Percentiles rank a stretch among this genome's conserved stretches.
These are phyloP conservation scores for Lacerta agilis DNA, from an alignment of 2,797 vertebrate species.

Conservation along the genomic window DNA sequence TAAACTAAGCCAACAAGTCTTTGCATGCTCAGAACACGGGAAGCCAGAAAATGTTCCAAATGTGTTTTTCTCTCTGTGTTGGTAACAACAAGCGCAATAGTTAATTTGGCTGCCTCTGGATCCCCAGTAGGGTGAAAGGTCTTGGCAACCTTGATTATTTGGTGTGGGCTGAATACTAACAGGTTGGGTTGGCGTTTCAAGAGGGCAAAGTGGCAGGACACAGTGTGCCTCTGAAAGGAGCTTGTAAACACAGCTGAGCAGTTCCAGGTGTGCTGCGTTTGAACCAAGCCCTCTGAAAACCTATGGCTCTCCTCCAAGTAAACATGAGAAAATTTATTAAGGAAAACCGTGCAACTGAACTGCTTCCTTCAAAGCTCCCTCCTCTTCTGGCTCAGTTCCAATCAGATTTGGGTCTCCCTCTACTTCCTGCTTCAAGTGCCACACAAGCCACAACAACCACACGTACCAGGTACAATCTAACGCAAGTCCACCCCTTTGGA, in stretches of 20 bases:
- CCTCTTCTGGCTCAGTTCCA: constrained; percentile 52
- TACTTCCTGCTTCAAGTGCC: constrained; percentile 10
- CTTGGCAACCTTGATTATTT: neutral
- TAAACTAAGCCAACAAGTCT: neutral
- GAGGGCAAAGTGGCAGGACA: neutral
- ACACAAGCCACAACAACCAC: neutral
- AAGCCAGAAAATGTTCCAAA: constrained; percentile 1
- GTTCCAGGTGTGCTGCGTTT: constrained; percentile 19
- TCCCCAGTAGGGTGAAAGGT: neutral
- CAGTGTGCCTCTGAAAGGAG: neutral
- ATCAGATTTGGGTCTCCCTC: constrained; percentile 44
- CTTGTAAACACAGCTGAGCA: neutral
- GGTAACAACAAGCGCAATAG: neutral
- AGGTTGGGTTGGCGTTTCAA: rapidly evolving
- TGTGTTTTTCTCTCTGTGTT: neutral
- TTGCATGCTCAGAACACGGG: neutral
- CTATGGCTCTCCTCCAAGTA: constrained; percentile 43
- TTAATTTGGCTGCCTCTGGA: neutral
- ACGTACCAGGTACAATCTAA: rapidly evolving
- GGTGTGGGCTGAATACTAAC: neutral
- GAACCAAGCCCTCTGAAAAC: constrained; percentile 22
- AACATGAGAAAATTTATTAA: constrained; percentile 39
- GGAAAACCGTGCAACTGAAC: constrained; percentile 58
- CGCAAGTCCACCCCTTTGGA: rapidly evolving
- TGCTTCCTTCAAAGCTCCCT: constrained; percentile 56